A percentile compares a stretch with the other conserved stretches of the same genome.
Evolutionary conservation across 2,113 vertebrate genomes (phyloP).

Genomic region (Trogon surrucura): DNA sequence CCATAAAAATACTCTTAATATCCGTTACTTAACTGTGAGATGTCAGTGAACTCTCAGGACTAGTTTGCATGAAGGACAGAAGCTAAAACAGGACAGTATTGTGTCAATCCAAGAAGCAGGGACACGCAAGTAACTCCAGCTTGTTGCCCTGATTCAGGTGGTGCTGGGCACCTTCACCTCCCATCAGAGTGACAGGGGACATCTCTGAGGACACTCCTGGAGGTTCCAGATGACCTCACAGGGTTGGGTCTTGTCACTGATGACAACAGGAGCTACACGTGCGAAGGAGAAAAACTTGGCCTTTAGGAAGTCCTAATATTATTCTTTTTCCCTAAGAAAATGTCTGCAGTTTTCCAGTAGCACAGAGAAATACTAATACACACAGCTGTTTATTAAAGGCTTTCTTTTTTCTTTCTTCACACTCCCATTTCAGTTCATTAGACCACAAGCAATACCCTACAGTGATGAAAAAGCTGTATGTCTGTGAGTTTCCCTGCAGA

Average conservation of each 20-base stretch:
- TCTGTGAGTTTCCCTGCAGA: background rate
- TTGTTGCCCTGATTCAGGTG: background rate
- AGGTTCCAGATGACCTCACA: background rate
- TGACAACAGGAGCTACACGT: background rate
- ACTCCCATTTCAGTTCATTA: background rate
- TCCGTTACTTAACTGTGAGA: background rate
- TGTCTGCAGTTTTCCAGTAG: background rate
- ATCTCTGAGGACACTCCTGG: background rate
- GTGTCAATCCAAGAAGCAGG: background rate
- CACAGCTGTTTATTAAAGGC: background rate
- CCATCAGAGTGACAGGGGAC: background rate
- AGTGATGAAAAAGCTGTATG: background rate
- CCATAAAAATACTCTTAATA: background rate
- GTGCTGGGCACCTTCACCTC: background rate
- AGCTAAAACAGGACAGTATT: background rate
- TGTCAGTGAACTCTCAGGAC: background rate
- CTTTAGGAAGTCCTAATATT: background rate
- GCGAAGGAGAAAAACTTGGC: background rate
- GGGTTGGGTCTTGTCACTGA: background rate
- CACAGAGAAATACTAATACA: background rate
- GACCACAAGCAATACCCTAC: background rate
- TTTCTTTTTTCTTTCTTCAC: background rate
- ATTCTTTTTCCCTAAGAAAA: background rate
- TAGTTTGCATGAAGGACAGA: background rate
- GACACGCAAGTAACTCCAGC: background rate